These are phyloP conservation scores for Coelinius sp. DNA, from an alignment of 2,888 invertebrate genomes.

Conservation along the genomic window DNA sequence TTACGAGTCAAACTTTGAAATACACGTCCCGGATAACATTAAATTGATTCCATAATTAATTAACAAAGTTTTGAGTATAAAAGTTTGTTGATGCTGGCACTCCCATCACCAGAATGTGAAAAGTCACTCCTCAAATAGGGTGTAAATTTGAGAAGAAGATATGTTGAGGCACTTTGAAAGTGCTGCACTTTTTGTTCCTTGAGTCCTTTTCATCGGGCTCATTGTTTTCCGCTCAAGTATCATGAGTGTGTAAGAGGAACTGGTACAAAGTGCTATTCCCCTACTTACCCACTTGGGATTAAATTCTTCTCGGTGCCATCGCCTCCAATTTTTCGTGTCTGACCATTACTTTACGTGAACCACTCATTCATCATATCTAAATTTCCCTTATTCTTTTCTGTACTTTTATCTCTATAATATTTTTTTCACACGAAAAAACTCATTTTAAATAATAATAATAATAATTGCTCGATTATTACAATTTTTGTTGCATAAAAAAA, in stretches of 20 bases:
- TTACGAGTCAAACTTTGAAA: background rate
- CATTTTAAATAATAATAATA: too few relatives aligned
- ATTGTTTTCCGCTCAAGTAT: conserved; percentile 18
- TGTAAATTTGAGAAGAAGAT: background rate
- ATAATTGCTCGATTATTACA: too few relatives aligned
- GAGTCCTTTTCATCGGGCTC: background rate
- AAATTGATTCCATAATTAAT: conserved; percentile 3
- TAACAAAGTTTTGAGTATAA: background rate
- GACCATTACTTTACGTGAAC: background rate
- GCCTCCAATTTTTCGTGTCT: background rate
- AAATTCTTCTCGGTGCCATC: background rate
- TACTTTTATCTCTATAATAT: too few relatives aligned
- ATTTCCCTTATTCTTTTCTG: too few relatives aligned
- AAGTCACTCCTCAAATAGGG: background rate
- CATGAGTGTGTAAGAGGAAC: background rate
- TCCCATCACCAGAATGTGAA: background rate
- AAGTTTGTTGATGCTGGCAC: background rate
- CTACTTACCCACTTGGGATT: background rate
- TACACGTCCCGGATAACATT: background rate
- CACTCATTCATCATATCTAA: background rate
- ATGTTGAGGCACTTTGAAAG: background rate
- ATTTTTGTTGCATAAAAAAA: too few relatives aligned
- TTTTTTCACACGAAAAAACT: too few relatives aligned
- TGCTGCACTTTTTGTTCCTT: background rate
- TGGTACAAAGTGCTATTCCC: background rate